phyloP scores from a whole-genome alignment of 2,797 vertebrate genomes.

The Garrulus glandarius region DNA sequence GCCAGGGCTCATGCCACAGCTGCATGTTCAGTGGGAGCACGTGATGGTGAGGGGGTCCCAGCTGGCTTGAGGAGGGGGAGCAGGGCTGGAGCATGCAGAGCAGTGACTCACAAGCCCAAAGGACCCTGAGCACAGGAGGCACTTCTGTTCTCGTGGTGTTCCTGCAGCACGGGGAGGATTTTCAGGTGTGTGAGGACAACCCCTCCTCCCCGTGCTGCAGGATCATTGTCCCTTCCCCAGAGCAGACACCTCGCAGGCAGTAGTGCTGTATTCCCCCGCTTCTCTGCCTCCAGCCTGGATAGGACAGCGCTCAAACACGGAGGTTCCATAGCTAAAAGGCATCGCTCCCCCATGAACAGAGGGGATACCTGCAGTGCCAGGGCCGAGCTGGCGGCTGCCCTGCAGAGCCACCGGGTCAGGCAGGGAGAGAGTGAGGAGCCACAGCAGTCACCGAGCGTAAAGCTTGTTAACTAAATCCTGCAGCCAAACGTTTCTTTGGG shows the following conservation, averaged over 20 bases:
- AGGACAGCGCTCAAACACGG: background rate
- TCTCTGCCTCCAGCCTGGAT: background rate
- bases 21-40: background rate
- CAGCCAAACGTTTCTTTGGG: background rate
- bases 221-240: background rate
- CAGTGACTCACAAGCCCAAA: background rate
- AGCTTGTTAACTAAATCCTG: background rate
- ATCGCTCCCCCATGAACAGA: background rate
- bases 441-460: fast-evolving
- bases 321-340: background rate
- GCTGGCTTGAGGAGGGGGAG: background rate
- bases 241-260: background rate
- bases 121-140: background rate
- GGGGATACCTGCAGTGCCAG: background rate
- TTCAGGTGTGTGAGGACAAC: background rate
- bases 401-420: fast-evolving
- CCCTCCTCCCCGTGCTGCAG: background rate
- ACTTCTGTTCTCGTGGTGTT: background rate
- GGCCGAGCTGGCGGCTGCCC: background rate
- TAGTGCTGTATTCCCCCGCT: background rate
- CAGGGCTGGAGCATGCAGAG: background rate
- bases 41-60: background rate
- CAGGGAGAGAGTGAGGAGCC: background rate
- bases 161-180: background rate
- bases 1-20: fast-evolving